phyloP scores from a whole-genome alignment of 2,888 invertebrate species.

The Erebia palarica region DNA sequence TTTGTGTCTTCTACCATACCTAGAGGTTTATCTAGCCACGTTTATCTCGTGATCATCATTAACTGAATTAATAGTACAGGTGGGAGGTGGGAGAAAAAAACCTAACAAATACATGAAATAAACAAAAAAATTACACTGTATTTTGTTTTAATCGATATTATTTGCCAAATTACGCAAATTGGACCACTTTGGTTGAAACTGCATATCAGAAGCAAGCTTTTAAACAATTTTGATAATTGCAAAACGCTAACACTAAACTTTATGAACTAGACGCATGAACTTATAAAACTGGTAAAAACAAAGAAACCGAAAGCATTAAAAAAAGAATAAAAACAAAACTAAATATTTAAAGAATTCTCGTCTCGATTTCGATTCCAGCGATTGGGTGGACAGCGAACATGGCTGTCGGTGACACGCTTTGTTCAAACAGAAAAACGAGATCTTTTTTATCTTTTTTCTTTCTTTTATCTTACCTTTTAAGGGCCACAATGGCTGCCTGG shows the following conservation, averaged over 20 bases:
- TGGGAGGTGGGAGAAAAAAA: too few relatives aligned
- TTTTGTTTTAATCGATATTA: too few relatives aligned
- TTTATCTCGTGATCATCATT: too few relatives aligned
- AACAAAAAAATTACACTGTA: too few relatives aligned
- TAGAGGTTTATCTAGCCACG: too few relatives aligned
- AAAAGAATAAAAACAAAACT: conserved; percentile 22
- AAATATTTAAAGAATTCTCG: conserved; percentile 39
- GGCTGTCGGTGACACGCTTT: conserved; percentile 78
- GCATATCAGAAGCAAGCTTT: too few relatives aligned
- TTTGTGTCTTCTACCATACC: too few relatives aligned
- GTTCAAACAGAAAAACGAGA: conserved; percentile 80
- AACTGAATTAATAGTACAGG: too few relatives aligned
- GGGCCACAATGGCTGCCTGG: conserved; percentile 72
- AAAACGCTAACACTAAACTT: background rate
- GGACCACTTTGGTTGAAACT: too few relatives aligned
- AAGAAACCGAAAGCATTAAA: background rate
- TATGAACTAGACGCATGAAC: background rate
- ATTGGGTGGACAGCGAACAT: conserved; percentile 56
- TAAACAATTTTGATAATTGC: background rate
- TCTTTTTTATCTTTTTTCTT: conserved; percentile 66
- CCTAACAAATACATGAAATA: too few relatives aligned
- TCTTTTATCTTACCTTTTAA: conserved; percentile 67
- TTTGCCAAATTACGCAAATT: too few relatives aligned
- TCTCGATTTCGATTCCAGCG: conserved; percentile 41
- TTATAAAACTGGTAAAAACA: background rate